These are phyloP conservation scores for Clarias macrocephalus DNA, from an alignment of 2,113 vertebrate genomes.

Conservation along the genomic window DNA sequence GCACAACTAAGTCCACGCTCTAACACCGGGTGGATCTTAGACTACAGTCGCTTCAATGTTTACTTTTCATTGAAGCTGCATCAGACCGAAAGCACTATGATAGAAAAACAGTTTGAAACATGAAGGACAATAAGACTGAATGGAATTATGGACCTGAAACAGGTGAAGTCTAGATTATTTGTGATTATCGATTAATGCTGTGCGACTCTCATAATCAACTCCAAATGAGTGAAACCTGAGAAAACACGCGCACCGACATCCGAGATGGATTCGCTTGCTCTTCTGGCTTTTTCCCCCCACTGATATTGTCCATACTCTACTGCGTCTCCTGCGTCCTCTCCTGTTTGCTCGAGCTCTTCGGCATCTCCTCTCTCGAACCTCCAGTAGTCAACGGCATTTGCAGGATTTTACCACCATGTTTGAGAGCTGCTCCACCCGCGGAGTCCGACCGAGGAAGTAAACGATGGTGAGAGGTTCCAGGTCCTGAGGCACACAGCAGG, in stretches of 20 bases:
- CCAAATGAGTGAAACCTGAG: constrained; percentile 15
- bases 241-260: constrained; percentile 25
- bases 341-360: constrained; percentile 11
- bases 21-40: constrained; percentile 15
- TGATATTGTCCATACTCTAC: constrained; percentile 23
- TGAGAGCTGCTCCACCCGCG: constrained; percentile 79
- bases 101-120: constrained; percentile 5
- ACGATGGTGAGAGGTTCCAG: constrained; percentile 81
- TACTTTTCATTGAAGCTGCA: constrained; percentile 28
- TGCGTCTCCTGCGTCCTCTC: constrained; percentile 10
- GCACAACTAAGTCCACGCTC: constrained; percentile 11
- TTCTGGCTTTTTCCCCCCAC: constrained; percentile 6
- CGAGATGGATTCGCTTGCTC: constrained; percentile 12
- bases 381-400: constrained; percentile 76
- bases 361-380: constrained; percentile 3
- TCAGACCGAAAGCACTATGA: constrained; percentile 22
- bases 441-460: constrained; percentile 76
- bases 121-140: constrained; percentile 11
- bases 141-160: constrained; percentile 25
- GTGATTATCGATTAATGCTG: constrained; percentile 28
- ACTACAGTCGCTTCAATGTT: constrained; percentile 30
- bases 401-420: constrained; percentile 81
- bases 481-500: constrained; percentile 79
- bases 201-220: constrained; percentile 25
- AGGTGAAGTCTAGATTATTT: constrained; percentile 15